These are phyloP conservation scores for Mobula birostris DNA, from an alignment of 2,113 vertebrate species.

Conservation along the genomic window DNA sequence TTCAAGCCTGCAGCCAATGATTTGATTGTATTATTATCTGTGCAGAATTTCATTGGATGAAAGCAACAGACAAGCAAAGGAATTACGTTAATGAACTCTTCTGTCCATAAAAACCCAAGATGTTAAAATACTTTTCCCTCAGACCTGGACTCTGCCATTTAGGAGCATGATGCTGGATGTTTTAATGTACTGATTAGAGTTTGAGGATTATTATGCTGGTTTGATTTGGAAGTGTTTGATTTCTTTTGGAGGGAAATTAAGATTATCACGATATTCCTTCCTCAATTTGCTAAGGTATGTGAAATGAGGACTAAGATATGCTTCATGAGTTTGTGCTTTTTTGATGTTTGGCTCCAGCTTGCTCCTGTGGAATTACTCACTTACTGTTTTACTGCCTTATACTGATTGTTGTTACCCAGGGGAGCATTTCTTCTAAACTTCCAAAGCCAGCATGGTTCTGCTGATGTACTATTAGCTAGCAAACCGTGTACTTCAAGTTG, in stretches of 20 bases:
- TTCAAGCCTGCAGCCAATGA: not conserved
- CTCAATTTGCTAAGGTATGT: not conserved
- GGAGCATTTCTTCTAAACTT: not conserved
- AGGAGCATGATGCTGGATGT: not conserved
- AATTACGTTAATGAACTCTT: slow-evolving; percentile 1
- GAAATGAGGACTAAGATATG: no score
- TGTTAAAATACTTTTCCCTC: not conserved
- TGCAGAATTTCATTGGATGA: not conserved
- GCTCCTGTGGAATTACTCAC: no score
- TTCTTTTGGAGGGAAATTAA: not conserved
- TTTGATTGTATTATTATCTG: not conserved
- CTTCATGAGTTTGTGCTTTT: not conserved
- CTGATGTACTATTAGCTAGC: not conserved
- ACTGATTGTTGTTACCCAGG: not conserved
- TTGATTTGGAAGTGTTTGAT: not conserved
- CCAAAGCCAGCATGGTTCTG: no score
- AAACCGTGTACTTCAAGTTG: not conserved
- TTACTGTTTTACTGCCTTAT: not conserved
- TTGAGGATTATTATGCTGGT: not conserved
- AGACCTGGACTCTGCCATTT: slow-evolving; percentile 13
- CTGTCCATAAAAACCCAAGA: not conserved
- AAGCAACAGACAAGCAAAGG: not conserved
- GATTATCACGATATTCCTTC: not conserved
- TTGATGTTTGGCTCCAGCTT: not conserved
- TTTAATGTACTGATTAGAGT: not conserved